phyloP scores from a whole-genome alignment of 2,113 vertebrate species.

The Speoplatyrhinus poulsoni region DNA sequence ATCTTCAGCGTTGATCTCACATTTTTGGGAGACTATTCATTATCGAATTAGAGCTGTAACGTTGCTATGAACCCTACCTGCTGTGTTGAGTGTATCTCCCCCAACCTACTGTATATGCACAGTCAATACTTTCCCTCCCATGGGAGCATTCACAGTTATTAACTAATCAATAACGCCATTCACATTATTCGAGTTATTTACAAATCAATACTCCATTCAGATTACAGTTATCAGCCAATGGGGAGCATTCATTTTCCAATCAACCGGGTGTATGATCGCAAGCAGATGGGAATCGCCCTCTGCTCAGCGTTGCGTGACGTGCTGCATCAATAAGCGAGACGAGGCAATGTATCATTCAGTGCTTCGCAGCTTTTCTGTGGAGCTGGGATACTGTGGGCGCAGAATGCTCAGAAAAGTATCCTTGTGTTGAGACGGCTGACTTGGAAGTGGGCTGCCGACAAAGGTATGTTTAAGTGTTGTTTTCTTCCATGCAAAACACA shows the following conservation, averaged over 20 bases:
- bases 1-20: neutral
- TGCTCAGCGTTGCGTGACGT: conserved; percentile 18
- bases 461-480: neutral
- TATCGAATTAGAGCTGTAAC: neutral
- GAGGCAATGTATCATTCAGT: neutral
- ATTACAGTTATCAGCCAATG: conserved; percentile 43
- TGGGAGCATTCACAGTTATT: conserved; percentile 45
- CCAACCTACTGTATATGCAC: conserved; percentile 25
- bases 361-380: neutral
- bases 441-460: neutral
- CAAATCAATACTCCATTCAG: conserved; percentile 55
- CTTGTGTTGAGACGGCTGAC: neutral
- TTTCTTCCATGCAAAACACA: neutral
- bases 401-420: neutral
- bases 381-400: neutral
- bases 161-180: conserved; percentile 55
- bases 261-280: conserved; percentile 36
- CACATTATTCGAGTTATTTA: conserved; percentile 44
- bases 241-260: conserved; percentile 52
- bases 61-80: conserved; percentile 2
- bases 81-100: conserved; percentile 13
- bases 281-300: conserved; percentile 26
- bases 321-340: conserved; percentile 6
- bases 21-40: neutral
- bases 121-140: conserved; percentile 48